Conservation (phyloP, 2,113 vertebrate species). For the Hipposideros armiger region DNA sequence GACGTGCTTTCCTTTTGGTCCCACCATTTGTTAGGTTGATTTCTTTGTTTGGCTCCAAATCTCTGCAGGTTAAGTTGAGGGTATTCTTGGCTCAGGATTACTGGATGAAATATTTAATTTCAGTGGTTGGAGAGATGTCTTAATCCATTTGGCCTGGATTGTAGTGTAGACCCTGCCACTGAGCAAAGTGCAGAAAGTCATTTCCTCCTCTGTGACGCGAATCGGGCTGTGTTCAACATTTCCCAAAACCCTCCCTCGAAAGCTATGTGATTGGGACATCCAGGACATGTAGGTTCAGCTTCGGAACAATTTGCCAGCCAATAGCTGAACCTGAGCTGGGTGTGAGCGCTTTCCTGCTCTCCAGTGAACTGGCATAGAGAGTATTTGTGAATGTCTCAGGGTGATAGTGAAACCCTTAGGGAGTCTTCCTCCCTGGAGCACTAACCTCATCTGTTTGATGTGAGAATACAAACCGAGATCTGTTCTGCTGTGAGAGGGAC, state of each 20-base stretch:
- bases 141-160: not conserved
- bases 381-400: not conserved
- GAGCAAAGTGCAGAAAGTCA: not conserved
- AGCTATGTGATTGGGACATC: not conserved
- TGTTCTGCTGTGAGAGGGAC: not conserved
- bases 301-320: not conserved
- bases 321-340: not conserved
- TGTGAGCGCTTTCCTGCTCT: not conserved
- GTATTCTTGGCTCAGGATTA: slow-evolving; percentile 6
- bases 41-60: not conserved
- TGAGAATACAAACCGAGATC: not conserved
- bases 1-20: not conserved
- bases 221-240: not conserved
- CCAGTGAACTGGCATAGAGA: no score
- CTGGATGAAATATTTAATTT: not conserved
- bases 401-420: not conserved
- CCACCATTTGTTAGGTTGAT: not conserved
- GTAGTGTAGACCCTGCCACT: not conserved
- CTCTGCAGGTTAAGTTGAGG: not conserved
- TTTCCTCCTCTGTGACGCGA: not conserved
- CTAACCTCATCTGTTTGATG: not conserved
- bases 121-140: not conserved
- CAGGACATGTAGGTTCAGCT: not conserved
- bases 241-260: not conserved
- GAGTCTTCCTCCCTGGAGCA: not conserved